Evolutionary conservation across 2,888 invertebrate species (phyloP).

Genomic region (Xiphydria camelus): DNA sequence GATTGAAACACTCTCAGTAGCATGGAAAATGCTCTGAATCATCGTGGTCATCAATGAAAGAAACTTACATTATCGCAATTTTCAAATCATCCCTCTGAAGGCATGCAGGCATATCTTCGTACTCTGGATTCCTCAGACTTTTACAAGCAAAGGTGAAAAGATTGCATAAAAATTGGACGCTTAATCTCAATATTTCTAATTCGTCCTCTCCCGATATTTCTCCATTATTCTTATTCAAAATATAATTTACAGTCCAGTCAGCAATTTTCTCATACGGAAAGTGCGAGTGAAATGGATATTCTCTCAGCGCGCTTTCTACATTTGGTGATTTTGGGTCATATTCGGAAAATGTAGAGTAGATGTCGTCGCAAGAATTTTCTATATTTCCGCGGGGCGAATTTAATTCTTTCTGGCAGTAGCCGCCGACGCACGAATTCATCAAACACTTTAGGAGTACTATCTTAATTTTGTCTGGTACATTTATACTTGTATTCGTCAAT

Average conservation of each 20-base stretch:
- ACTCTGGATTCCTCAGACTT: constrained; percentile 15
- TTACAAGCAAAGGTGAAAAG: constrained; percentile 39
- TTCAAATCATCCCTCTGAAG: constrained; percentile 34
- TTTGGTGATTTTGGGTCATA: constrained; percentile 12
- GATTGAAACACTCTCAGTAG: too few species aligned
- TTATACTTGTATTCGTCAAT: constrained; percentile 23
- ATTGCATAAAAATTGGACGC: constrained; percentile 49
- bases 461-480: constrained; percentile 31
- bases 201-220: constrained; percentile 22
- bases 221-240: constrained; percentile 18
- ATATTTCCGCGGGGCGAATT: constrained; percentile 9
- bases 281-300: constrained; percentile 28
- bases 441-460: constrained; percentile 45
- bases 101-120: constrained; percentile 23
- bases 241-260: constrained; percentile 34
- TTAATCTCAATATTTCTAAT: constrained; percentile 36
- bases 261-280: constrained; percentile 45
- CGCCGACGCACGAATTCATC: constrained; percentile 45
- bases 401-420: constrained; percentile 32
- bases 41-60: too few species aligned
- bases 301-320: not conserved
- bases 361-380: constrained; percentile 7
- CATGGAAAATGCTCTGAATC: too few species aligned
- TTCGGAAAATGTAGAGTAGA: constrained; percentile 22
- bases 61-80: constrained; percentile 39